Evolutionary conservation across 2,888 invertebrate species (phyloP).

Genomic region (Chrysotoxum bicinctum): DNA sequence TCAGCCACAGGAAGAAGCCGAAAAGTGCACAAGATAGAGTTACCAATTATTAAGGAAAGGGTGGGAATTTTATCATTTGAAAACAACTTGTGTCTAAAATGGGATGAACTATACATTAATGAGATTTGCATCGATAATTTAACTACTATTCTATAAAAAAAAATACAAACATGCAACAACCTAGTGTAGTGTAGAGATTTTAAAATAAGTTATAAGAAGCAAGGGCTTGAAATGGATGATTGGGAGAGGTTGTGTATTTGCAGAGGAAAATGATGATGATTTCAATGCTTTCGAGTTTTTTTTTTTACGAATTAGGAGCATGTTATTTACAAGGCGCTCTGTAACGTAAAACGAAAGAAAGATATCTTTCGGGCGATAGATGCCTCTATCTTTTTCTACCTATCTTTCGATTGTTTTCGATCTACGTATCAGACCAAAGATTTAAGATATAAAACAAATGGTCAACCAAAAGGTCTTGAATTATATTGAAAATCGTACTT

Average conservation of each 20-base stretch:
- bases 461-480: too few species aligned
- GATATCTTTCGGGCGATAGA: too few species aligned
- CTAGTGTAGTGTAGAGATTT: constrained; percentile 19
- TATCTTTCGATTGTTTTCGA: too few species aligned
- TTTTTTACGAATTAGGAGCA: not conserved
- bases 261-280: constrained; percentile 50
- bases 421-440: too few species aligned
- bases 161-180: constrained; percentile 44
- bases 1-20: constrained; percentile 1
- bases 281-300: not conserved
- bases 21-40: not conserved
- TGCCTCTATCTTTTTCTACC: too few species aligned
- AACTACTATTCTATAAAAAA: constrained; percentile 2
- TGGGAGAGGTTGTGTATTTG: constrained; percentile 31
- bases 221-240: constrained; percentile 24
- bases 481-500: too few species aligned
- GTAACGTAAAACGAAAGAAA: too few species aligned
- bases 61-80: not conserved
- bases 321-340: not conserved
- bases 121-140: not conserved
- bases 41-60: not conserved
- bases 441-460: too few species aligned
- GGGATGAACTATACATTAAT: constrained; percentile 2
- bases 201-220: constrained; percentile 43
- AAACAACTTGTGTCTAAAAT: not conserved